Evolutionary conservation across 2,113 vertebrate genomes (phyloP).

Genomic region (Cromileptes altivelis): DNA sequence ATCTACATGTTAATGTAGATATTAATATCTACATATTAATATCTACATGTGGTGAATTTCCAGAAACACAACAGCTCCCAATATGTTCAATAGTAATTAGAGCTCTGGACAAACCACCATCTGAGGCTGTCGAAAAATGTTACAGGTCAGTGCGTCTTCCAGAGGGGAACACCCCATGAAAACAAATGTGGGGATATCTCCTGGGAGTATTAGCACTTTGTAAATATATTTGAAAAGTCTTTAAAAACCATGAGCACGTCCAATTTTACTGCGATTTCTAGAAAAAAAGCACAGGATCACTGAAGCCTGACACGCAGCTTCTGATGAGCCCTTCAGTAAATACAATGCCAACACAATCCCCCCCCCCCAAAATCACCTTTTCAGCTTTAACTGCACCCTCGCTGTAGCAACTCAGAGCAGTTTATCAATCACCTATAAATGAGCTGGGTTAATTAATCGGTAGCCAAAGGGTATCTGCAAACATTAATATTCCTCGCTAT

Average conservation of each 20-base stretch:
- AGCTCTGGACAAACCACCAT: not conserved
- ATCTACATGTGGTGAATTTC: not conserved
- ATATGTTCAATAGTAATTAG: not conserved
- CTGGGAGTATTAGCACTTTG: not conserved
- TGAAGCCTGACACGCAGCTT: constrained; percentile 17
- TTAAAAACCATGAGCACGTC: not conserved
- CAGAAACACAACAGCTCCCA: not conserved
- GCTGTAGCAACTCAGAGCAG: constrained; percentile 34
- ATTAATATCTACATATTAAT: too few relatives aligned
- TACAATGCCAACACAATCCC: constrained; percentile 40
- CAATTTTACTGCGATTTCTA: constrained; percentile 8
- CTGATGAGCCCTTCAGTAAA: constrained; percentile 29
- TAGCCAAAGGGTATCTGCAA: constrained; percentile 60
- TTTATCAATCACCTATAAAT: constrained; percentile 75
- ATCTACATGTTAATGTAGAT: too few relatives aligned
- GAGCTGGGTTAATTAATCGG: constrained; percentile 67
- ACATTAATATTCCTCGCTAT: constrained; percentile 68
- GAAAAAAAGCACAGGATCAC: not conserved
- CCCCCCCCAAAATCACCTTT: constrained; percentile 16
- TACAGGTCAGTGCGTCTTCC: not conserved
- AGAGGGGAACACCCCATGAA: not conserved
- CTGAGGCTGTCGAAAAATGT: not conserved
- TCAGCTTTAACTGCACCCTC: constrained; percentile 32
- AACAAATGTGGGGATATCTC: not conserved
- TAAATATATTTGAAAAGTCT: not conserved